Evolutionary conservation across 2,113 vertebrate genomes (phyloP), one percentile per base, ranked within the genome.

Genomic region (Pitta sordida): DNA sequence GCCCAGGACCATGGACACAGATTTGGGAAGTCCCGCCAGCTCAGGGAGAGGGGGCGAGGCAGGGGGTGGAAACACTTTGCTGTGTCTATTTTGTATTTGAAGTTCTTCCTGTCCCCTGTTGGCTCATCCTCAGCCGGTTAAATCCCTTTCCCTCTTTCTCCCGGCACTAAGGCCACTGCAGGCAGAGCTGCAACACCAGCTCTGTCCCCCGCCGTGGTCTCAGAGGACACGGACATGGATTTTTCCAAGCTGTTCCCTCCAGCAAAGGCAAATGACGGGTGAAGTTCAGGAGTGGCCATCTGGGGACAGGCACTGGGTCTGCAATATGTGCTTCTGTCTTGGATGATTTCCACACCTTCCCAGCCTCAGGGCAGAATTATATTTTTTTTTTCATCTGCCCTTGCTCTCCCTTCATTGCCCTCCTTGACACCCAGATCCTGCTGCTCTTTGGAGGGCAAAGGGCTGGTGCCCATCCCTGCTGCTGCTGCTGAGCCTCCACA

Each of bases 401-500:
- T 15, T 19, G 14, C 17, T 24, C 12, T 51, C 22, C 1, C 44
- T 30, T 73, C 6, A 12, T 2, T 44, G 44, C 37, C 63, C 48
- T 77, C 81, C 52, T 26, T 37, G 53, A 36, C 46, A 32, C 19
- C 46, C 5, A 34, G 43, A 8, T 43, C 7, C 13, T 46, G 37
- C 4, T 12, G 6, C 9, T n/a, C 21, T 49, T 37, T 26, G 34
- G 19, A 37, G 56, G 29, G 20, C 0, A 3, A 43, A 74, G 73
- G 24, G 60, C 49, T 67, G 70, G 43, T 62, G 58, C 23, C n/a
- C 60, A 48, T 12, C 26, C 5, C 53, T 56, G 60, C 76, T 65
- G 75, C 52, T 63, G 9, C 10, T 32, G 29, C 6, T 13, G 71
- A 62, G 6, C 24, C 7, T 73, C 36, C 24, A 7, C 0, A 0